Evolutionary conservation across 92 coral and sea anemone genomes (phyloP), one percentile per base, ranked within the genome.

Genomic region (Palythoa grandis): DNA sequence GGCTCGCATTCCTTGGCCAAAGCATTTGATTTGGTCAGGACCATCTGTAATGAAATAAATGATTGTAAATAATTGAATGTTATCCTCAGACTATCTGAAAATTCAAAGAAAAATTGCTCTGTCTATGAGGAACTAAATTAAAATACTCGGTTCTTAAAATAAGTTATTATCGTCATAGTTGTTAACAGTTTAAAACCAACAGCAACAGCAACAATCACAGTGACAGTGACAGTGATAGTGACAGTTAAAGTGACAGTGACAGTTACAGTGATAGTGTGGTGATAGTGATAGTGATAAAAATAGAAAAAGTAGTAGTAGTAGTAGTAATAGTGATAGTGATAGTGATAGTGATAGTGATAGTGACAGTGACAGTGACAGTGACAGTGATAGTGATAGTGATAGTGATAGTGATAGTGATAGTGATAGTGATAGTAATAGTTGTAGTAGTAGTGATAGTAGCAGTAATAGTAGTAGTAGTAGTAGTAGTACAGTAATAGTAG

Each of bases 1-100:
- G 19, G 56, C 56, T 72, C 38, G 77, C 77, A 72, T 72, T 48
- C 82, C 82, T 29, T 77, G 82, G 24, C 82, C 82, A 56, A 54
- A 77, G 35, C 82, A 77, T 53, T 77, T 54, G 25, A 77, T 77
- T 53, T 57, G 54, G 70, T 57, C 69, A 12, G 82, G 82, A 19
- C 82, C 82, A 3, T 67, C 82, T 77, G 82, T 17, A 38, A 39
- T 57, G 0, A 56, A 15, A 53, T 2, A 14, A n/a, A 53, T 35
- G 15, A 20, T 22, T 3, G 52, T 16, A 38, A 72, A 39, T 12
- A 6, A 12, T 4, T 10, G 17, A 0, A 8, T 17, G 1, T 29
- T 39, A 11, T 13, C n/a, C 38, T 19, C 17, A 37, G 43, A 71
- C n/a, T 37, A 11, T 16, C 11, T 3, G 14, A 71, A 1, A 13